Conservation (phyloP, 2,797 vertebrate genomes). For the Poliocrania exsul region DNA sequence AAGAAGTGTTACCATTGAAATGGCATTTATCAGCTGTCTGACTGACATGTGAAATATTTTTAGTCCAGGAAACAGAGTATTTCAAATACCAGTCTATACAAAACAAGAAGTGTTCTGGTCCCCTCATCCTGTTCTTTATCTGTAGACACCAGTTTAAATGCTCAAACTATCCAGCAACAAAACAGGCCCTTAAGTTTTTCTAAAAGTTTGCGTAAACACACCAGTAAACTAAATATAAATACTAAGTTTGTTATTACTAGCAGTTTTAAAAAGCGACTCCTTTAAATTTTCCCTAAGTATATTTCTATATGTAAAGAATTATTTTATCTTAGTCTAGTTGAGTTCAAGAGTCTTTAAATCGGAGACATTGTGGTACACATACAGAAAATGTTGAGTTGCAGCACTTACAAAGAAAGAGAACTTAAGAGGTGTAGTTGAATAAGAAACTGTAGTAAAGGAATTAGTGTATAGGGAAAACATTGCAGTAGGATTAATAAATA, state of each 20-base stretch:
- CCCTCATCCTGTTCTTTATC: background rate
- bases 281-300: background rate
- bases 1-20: background rate
- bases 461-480: accelerated
- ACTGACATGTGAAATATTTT: accelerated
- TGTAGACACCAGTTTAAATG: background rate
- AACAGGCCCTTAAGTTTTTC: background rate
- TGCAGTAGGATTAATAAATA: background rate
- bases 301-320: background rate
- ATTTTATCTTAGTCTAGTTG: background rate
- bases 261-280: background rate
- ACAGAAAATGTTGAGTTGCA: background rate
- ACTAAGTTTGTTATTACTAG: background rate
- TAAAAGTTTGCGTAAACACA: background rate
- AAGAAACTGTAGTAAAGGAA: background rate
- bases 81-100: background rate
- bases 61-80: background rate
- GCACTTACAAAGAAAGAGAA: background rate
- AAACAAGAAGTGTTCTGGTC: background rate
- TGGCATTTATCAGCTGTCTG: background rate
- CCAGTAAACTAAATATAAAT: background rate
- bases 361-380: accelerated
- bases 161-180: background rate
- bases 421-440: background rate
- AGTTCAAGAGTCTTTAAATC: background rate